These are phyloP conservation scores for Alouatta palliata DNA, from an alignment of 2,113 vertebrate species.

Conservation along the genomic window DNA sequence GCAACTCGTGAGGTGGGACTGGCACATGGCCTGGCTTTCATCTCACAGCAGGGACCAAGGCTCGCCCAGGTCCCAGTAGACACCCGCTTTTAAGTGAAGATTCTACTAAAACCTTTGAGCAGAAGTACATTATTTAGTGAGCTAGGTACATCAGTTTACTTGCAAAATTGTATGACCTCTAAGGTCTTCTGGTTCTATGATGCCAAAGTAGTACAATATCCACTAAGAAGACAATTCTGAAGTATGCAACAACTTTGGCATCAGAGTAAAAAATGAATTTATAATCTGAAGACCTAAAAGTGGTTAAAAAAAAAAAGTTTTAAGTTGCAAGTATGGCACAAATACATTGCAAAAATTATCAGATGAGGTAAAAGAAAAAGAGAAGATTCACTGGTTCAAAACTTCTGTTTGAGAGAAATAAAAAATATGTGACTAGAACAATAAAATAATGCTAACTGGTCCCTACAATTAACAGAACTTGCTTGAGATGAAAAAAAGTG, in stretches of 20 bases:
- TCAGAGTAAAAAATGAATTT: not conserved
- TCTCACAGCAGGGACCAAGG: too few relatives aligned
- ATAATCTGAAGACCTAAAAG: not conserved
- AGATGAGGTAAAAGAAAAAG: not conserved
- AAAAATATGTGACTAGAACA: not conserved
- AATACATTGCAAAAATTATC: not conserved
- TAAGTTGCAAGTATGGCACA: not conserved
- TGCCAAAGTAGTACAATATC: not conserved
- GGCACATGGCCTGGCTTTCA: not conserved
- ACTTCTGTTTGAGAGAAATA: not conserved
- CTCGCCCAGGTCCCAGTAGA: not conserved
- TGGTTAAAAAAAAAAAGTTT: not conserved
- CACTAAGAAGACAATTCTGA: not conserved
- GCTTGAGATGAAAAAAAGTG: not conserved
- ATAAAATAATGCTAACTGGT: not conserved
- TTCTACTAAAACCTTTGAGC: not conserved
- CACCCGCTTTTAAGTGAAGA: not conserved
- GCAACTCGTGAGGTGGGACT: not conserved
- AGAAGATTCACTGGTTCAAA: not conserved
- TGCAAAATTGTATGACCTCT: not conserved
- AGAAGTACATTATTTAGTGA: not conserved
- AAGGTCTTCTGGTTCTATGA: not conserved
- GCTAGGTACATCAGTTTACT: not conserved
- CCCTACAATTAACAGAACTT: not conserved
- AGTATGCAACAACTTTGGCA: not conserved